Conservation (phyloP, 2,797 vertebrate species). For the Microhierax caerulescens region DNA sequence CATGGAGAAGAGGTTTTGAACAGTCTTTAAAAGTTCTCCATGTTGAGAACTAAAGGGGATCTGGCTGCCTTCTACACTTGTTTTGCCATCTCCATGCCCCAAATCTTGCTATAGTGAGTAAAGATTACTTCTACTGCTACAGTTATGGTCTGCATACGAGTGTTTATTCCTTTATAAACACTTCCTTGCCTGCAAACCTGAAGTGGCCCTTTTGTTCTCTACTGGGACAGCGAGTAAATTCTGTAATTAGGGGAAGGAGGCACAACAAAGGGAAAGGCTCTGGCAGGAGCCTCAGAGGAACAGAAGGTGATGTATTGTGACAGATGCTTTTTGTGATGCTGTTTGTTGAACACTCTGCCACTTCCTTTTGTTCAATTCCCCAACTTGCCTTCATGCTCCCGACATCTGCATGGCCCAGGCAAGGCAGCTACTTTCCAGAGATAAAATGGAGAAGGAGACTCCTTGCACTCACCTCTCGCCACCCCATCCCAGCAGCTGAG, state of each 20-base stretch:
- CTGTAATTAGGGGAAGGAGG: constrained; percentile 31
- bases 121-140: neutral
- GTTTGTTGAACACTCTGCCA: constrained; percentile 58
- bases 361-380: constrained; percentile 34
- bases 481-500: neutral
- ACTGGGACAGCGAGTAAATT: constrained; percentile 4
- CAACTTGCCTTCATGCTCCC: neutral
- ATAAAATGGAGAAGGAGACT: neutral
- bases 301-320: constrained; percentile 63
- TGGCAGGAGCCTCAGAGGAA: constrained; percentile 38
- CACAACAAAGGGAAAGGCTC: constrained; percentile 38
- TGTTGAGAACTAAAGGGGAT: neutral
- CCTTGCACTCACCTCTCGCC: neutral
- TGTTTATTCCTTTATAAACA: neutral
- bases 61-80: neutral
- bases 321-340: constrained; percentile 68
- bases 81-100: neutral
- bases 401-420: neutral
- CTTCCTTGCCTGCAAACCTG: neutral
- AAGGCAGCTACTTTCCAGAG: neutral
- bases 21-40: neutral
- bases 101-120: neutral
- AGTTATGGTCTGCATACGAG: neutral
- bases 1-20: neutral
- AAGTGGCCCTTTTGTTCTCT: constrained; percentile 19